Conservation (phyloP, 2,797 vertebrate species). For the Falco concolor region DNA sequence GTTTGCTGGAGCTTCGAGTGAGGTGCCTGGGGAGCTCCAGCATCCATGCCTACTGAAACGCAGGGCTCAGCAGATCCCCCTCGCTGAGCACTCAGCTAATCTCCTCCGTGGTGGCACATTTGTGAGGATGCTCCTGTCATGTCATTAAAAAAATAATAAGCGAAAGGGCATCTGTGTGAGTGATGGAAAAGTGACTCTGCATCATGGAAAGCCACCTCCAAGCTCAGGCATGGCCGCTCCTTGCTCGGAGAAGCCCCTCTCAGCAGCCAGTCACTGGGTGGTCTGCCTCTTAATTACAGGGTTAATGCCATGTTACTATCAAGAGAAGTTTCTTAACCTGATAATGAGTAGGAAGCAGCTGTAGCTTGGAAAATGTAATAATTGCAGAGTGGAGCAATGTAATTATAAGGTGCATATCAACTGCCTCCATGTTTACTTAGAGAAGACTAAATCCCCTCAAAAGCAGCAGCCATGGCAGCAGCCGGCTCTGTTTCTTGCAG, state of each 20-base stretch:
- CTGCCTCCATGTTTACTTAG: slow-evolving; percentile 64
- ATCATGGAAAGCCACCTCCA: background rate
- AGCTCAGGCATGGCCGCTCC: background rate
- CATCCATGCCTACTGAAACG: rapidly evolving
- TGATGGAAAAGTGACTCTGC: background rate
- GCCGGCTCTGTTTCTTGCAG: background rate
- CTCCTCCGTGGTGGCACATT: rapidly evolving
- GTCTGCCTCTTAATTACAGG: slow-evolving; percentile 66
- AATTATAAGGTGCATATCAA: slow-evolving; percentile 72
- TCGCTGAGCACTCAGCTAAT: rapidly evolving
- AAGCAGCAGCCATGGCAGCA: background rate
- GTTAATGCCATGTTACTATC: slow-evolving; percentile 56
- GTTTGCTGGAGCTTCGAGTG: background rate
- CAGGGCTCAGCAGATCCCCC: background rate
- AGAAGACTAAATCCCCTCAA: slow-evolving; percentile 4
- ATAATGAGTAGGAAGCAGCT: slow-evolving; percentile 75
- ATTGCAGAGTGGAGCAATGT: slow-evolving; percentile 69
- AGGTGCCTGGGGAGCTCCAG: background rate
- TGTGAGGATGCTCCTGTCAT: background rate
- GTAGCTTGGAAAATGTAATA: slow-evolving; percentile 73
- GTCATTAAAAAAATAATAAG: background rate
- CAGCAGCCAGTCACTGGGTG: slow-evolving; percentile 38
- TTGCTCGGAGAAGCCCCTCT: background rate
- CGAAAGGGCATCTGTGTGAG: background rate
- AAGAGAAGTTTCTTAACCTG: slow-evolving; percentile 68